phyloP scores from a whole-genome alignment of 2,888 invertebrate species.

The Synanthedon tipuliformis region DNA sequence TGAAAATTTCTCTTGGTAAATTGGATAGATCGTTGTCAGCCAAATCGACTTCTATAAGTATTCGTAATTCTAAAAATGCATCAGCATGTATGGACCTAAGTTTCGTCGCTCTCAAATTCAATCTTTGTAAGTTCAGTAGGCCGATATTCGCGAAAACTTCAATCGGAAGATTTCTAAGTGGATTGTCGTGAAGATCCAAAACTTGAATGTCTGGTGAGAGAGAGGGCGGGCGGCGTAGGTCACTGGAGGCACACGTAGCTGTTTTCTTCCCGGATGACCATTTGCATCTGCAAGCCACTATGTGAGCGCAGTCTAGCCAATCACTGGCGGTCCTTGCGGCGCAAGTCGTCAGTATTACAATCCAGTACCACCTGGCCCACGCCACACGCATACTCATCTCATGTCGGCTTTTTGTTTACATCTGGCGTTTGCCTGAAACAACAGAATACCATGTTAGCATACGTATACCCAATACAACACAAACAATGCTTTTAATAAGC shows the following conservation, averaged over 20 bases:
- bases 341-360: slow-evolving; percentile 62
- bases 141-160: slow-evolving; percentile 84
- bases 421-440: slow-evolving; percentile 65
- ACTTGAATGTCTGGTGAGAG: slow-evolving; percentile 72
- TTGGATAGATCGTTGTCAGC: slow-evolving; percentile 82
- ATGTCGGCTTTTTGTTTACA: slow-evolving; percentile 63
- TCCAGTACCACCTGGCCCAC: slow-evolving; percentile 68
- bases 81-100: slow-evolving; percentile 82
- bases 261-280: slow-evolving; percentile 94
- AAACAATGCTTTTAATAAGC: too few relatives aligned
- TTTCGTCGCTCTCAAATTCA: slow-evolving; percentile 82
- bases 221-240: slow-evolving; percentile 81
- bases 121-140: slow-evolving; percentile 84
- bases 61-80: slow-evolving; percentile 87
- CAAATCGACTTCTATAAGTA: slow-evolving; percentile 88
- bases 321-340: slow-evolving; percentile 71
- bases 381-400: slow-evolving; percentile 70
- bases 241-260: slow-evolving; percentile 85
- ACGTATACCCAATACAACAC: slow-evolving; percentile 8
- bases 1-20: slow-evolving; percentile 83
- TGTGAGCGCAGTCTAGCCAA: slow-evolving; percentile 90
- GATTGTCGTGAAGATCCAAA: slow-evolving; percentile 85
- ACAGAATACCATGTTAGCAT: slow-evolving; percentile 32
- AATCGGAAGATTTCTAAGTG: slow-evolving; percentile 78
- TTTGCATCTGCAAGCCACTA: slow-evolving; percentile 87